Base-by-base conservation (phyloP, 1,140 invertebrate species). In the Aricia agestis region DNA sequence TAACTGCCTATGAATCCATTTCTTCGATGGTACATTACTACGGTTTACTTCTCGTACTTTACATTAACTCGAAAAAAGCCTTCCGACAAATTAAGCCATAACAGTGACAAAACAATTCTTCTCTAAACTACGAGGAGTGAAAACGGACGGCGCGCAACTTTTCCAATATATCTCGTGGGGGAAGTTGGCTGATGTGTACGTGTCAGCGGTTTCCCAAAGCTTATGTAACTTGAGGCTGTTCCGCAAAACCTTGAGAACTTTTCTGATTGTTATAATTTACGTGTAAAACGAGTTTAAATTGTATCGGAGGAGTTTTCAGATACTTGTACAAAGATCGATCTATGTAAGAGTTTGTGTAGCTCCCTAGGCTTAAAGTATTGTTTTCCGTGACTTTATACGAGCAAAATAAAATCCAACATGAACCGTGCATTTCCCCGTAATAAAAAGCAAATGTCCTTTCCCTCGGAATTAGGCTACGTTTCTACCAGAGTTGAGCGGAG, bases 131-230 rank as follows among this genome's bases (percentile, higher is more conserved):
- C 25, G 25, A 52, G 45, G 1, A 9, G 45, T 52, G 45, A 52
- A 52, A 52, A 52, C 18, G 19, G 59, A 19, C 59, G 10, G 59
- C 18, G 59, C 18, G 59, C 59, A 63, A 63, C 59, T 63, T 63
- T 63, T 63, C 59, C 59, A 63, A 63, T 63, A 63, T 63, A 63
- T 63, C 59, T 63, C 19, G 59, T 25, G 59, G 18, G 58, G 9
- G 19, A 63, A 63, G 59, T 63, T 63, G 19, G 59, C 59, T 63
- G 59, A 63, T 63, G 18, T 63, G 18, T 59, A 63, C 59, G 59
- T 63, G 59, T 63, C 59, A 63, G 59, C 59, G 59, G 59, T 63
- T 63, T 63, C 59, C 59, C 59, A 25, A 19, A 18, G 59, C 59
- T 63, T 19, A 63, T 25, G 59, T 63, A 63, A 63, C 59, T 63